Evolutionary conservation across 2,888 invertebrate genomes (phyloP), one percentile per base, ranked within the genome.

Genomic region (Synergus gifuensis): DNA sequence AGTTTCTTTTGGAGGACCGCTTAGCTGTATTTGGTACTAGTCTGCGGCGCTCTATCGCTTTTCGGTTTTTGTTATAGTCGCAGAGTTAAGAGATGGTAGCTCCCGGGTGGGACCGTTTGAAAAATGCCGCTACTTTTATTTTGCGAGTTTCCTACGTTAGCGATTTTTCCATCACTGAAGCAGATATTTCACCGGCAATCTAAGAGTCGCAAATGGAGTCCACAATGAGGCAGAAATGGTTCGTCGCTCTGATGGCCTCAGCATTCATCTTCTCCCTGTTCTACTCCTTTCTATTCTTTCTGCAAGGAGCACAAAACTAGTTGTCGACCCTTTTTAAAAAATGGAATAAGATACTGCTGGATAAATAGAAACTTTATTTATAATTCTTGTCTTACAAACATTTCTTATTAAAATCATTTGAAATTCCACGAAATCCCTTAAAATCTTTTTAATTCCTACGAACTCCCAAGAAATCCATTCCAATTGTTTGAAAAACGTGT

Each of bases 191-290:
- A 91, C 90, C 86, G 86, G 88, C 90, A 91, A 92, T 91, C 91
- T 91, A 91, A 92, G 91, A 92, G 91, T 91, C 91, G 89, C 90
- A 91, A 92, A 92, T 92, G 91, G 91, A 91, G 91, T 90, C 89
- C 90, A 91, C 90, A 91, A 91, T 91, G 91, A 91, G 90, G 88
- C 91, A 91, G 91, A 90, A 92, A 91, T 91, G 91, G 91, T 89
- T 88, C 87, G 87, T 87, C 87, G 86, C 89, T 86, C 87, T 89
- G 89, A 91, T 91, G 89, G 89, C 87, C 88, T 84, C 79, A 79
- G 86, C 89, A 91, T 91, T 88, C 89, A 89, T 91, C 91, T 91
- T 91, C 88, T 85, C 87, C 83, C 87, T 86, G 79, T 82, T 88
- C 87, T 86, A 83, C 83, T 85, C 82, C 60, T 54, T 54, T 54